These are phyloP conservation scores for Andricus quercusramuli DNA, from an alignment of 2,888 invertebrate species.

Conservation along the genomic window DNA sequence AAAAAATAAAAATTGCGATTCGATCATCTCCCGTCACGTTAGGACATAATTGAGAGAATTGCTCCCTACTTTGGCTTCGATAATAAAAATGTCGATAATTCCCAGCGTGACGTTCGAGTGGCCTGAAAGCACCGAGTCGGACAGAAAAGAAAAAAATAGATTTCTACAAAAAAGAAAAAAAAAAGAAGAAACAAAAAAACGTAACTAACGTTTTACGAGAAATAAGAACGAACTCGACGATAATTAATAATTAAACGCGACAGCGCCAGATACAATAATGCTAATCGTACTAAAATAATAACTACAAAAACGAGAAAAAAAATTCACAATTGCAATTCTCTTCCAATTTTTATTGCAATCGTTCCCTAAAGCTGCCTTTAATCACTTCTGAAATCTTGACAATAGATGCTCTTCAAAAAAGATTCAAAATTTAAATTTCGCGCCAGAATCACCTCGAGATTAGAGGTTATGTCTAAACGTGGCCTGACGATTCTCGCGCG, in stretches of 20 bases:
- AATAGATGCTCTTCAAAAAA: not conserved
- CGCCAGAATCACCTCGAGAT: not conserved
- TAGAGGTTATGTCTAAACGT: not conserved
- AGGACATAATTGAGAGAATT: conserved; percentile 25
- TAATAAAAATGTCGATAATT: conserved; percentile 56
- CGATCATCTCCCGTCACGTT: not conserved
- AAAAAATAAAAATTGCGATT: conserved; percentile 28
- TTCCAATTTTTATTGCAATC: not conserved
- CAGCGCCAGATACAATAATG: conserved; percentile 37
- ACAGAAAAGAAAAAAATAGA: conserved; percentile 17
- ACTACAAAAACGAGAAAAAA: conserved; percentile 29
- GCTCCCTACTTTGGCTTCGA: conserved; percentile 34
- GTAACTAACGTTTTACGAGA: conserved; percentile 48
- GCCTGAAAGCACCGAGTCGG: conserved; percentile 34
- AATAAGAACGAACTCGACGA: conserved; percentile 48
- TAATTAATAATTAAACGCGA: conserved; percentile 43
- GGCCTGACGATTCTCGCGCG: not conserved
- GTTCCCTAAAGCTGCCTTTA: not conserved
- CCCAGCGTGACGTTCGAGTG: conserved; percentile 38
- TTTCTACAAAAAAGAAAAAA: conserved; percentile 2
- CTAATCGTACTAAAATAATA: conserved; percentile 50
- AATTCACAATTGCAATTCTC: not conserved
- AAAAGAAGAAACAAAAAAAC: too few species aligned
- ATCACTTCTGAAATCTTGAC: not conserved
- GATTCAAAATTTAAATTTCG: not conserved